Evolutionary conservation across 2,113 vertebrate species (phyloP), one percentile per base, ranked within the genome.

Genomic region (Gambusia affinis): DNA sequence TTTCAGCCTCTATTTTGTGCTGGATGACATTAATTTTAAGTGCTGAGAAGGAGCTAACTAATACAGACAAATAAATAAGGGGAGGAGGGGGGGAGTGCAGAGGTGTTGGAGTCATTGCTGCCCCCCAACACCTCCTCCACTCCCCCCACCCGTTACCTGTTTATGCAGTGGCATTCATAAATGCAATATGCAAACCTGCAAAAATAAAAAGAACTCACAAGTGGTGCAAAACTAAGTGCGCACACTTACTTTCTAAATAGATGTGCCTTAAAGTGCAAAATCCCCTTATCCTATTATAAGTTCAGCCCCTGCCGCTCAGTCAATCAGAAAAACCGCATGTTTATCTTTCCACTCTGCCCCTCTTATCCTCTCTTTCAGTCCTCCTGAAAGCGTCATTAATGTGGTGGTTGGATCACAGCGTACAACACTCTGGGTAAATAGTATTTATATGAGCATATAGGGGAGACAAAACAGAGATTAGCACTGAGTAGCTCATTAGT

Each of bases 21-120:
- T 94, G 95, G 95, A 96, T 95, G 96, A 96, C 97, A 98, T 98
- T 98, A 97, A 98, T 98, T 99, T 97, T 95, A 95, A 94, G 94
- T 95, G 95, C 96, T 96, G 95, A 90, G 96, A 96, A 95, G 95
- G 95, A 96, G 96, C 95, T 97, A 97, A 96, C 96, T 96, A 97
- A 97, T 90, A 94, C 84, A 91, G 93, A 97, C 97, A 97, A 94
- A 94, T 93, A 94, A 94, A 94, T 91, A 97, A 90, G 80, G 75
- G 70, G 80, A 78, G 65, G 79, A 78, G 73, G 78, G 10, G 35
- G 70, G 73, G 44, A 85, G 81, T 86, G 83, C 68, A 81, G 82
- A 85, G 87, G 83, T 84, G 79, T 72, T 66, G 75, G 85, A 89
- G 86, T 83, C 84, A 83, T 64, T 72, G 73, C 77, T 73, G 65